These are phyloP conservation scores for Stenopsyche tienmushanensis DNA, from an alignment of 1,140 invertebrate genomes.

Conservation along the genomic window DNA sequence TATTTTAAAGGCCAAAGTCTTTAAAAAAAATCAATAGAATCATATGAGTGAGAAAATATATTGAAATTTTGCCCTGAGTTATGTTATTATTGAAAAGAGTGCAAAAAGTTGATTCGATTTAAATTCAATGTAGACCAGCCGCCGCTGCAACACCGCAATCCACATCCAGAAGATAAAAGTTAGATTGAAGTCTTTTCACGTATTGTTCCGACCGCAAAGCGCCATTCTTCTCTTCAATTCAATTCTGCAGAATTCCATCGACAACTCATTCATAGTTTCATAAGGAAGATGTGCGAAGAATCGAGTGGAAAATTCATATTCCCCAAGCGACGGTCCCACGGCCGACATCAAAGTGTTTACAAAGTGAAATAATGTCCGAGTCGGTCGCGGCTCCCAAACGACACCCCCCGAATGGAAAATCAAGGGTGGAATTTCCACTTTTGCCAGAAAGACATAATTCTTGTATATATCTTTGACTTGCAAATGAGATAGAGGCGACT, in stretches of 20 bases:
- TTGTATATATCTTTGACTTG: slow-evolving; percentile 35
- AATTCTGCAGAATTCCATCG: background rate
- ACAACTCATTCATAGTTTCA: background rate
- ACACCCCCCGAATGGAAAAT: background rate
- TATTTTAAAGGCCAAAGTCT: no score
- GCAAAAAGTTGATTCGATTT: no score
- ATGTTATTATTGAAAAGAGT: no score
- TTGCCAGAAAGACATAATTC: slow-evolving; percentile 24
- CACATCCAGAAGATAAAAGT: background rate
- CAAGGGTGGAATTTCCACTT: slow-evolving; percentile 9
- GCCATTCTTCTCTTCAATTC: background rate
- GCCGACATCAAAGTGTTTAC: slow-evolving; percentile 12
- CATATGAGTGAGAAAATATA: no score
- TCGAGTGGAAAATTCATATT: slow-evolving; percentile 8
- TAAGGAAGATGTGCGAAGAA: background rate
- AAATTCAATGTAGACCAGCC: no score
- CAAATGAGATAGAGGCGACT: slow-evolving; percentile 35
- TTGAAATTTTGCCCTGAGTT: no score
- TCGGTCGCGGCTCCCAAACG: no score
- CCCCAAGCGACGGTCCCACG: no score
- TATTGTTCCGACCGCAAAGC: background rate
- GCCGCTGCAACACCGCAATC: no score
- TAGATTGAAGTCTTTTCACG: slow-evolving; percentile 4
- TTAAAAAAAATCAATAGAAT: no score
- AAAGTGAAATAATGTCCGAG: slow-evolving; percentile 12